Evolutionary conservation across 1,140 invertebrate genomes (phyloP).

Genomic region (Triops cancriformis): DNA sequence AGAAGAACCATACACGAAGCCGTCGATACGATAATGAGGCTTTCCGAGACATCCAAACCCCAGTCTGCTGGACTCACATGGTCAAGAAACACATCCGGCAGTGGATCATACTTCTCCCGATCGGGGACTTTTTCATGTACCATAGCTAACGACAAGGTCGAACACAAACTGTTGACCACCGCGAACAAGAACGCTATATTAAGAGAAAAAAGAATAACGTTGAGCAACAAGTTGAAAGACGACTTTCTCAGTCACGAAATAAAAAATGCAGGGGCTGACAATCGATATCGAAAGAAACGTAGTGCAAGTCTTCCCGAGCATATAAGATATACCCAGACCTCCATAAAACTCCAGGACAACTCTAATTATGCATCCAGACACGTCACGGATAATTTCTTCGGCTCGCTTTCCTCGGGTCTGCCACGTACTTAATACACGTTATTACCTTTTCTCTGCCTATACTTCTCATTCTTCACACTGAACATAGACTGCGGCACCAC

Average conservation of each 20-base stretch:
- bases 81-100: conserved; percentile 73
- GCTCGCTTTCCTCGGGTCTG: too few species aligned
- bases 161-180: conserved; percentile 37
- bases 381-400: too few species aligned
- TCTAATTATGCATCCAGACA: too few species aligned
- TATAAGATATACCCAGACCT: too few species aligned
- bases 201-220: conserved; percentile 53
- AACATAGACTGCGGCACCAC: too few species aligned
- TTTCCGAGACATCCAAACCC: conserved; percentile 74
- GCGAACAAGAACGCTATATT: conserved; percentile 38
- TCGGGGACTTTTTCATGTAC: conserved; percentile 78
- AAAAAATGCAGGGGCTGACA: too few species aligned
- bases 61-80: conserved; percentile 57
- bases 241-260: conserved; percentile 31
- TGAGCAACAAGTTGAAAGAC: conserved; percentile 50
- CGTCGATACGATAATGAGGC: conserved; percentile 71
- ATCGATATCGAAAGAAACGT: too few species aligned
- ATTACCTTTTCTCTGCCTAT: too few species aligned
- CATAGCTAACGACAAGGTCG: conserved; percentile 57
- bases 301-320: too few species aligned
- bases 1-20: conserved; percentile 62
- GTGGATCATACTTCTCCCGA: conserved; percentile 54
- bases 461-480: too few species aligned
- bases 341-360: too few species aligned
- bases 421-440: too few species aligned